Base-by-base conservation (phyloP, 2,797 vertebrate species). In the Momotus momota region DNA sequence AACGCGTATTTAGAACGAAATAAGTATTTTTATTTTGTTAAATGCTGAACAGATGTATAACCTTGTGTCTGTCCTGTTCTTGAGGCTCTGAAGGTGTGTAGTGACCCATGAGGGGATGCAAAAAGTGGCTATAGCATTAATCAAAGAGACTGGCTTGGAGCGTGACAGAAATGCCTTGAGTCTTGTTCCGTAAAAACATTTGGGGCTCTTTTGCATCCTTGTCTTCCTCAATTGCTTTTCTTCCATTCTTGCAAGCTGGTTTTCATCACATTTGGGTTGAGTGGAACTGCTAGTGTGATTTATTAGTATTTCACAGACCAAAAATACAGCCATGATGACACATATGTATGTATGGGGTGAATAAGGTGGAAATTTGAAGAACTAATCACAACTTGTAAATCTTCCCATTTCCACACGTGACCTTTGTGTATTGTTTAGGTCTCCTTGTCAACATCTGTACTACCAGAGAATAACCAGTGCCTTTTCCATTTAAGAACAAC, bases 311-410 rank as follows among this genome's bases (percentile, higher is more conserved):
- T 82, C 83, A 49, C 61, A 57, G 33, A 64, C 27, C 22, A 35
- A 58, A 91, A 80, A 16, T 31, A 38, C 2, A 15, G 51, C 29
- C 14, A 15, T 18, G 35, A 17, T 46, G 51, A 55, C 20, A 49
- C 7, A 6, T 2, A 35, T 1, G 0, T 26, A 2, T 14, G 4
- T 69, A 8, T 9, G 7, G 31, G 46, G 31, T 74, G 31, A 72
- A 57, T 6, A 57, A 25, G 17, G 13, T 55, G 40, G 46, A 73
- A 83, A 64, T 45, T 38, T 17, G 27, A 72, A 90, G 45, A 88
- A 20, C 14, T 60, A 55, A 52, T 41, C 40, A 48, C 31, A 86
- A 5, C 6, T 74, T 84, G 10, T 64, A 78, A 67, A 64, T 70
- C 54, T 64, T 89, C 4, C 15, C 10, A n/a, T 93, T 90, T 92